A percentile compares a stretch with the other conserved stretches of the same genome.
These are phyloP conservation scores for Anodontia alba DNA, from an alignment of 2,888 invertebrate species.

Conservation along the genomic window DNA sequence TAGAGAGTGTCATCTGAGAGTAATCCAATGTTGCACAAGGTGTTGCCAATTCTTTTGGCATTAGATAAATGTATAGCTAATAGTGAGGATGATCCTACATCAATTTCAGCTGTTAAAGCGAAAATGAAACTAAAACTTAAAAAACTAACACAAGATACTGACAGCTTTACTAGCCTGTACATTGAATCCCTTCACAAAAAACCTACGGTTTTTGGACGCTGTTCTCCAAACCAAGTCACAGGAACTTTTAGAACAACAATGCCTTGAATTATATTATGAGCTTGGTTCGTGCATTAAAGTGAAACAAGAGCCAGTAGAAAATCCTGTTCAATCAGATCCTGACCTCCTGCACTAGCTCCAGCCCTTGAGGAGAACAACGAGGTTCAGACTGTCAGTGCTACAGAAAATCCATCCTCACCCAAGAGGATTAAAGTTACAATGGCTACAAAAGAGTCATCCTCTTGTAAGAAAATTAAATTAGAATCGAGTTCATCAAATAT, in stretches of 20 bases:
- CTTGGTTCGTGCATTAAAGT: no score
- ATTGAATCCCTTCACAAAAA: conserved; percentile 17
- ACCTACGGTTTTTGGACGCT: background rate
- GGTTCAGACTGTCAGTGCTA: no score
- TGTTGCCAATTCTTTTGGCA: conserved; percentile 7
- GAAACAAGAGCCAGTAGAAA: no score
- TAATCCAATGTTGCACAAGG: conserved; percentile 14
- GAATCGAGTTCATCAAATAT: background rate
- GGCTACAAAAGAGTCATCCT: no score
- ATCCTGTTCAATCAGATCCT: no score
- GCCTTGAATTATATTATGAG: background rate
- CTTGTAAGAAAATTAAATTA: no score
- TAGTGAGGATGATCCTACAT: background rate
- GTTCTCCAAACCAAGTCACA: background rate
- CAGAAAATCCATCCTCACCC: no score
- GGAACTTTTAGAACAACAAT: background rate
- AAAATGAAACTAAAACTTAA: background rate
- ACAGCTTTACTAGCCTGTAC: background rate
- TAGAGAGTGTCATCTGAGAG: conserved; percentile 18
- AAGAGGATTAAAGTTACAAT: no score
- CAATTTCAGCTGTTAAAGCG: background rate
- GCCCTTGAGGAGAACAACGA: no score
- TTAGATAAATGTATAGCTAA: background rate
- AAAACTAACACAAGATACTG: background rate
- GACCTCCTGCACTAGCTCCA: no score